These are phyloP conservation scores for Typhlichthys eigenmanni DNA, from an alignment of 2,797 vertebrate species.

Conservation along the genomic window DNA sequence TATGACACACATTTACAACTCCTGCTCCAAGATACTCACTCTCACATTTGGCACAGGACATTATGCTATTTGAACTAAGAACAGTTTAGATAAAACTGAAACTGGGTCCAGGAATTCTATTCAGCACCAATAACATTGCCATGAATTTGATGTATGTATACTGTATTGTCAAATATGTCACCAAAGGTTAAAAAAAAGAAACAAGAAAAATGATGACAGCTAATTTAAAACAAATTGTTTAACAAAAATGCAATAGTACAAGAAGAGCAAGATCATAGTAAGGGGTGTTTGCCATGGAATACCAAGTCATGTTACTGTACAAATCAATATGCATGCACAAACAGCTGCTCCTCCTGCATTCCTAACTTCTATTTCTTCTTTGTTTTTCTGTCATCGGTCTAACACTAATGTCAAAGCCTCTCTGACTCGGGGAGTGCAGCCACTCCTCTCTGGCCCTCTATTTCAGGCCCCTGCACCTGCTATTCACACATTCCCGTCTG, in stretches of 20 bases:
- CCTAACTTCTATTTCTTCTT: slow-evolving; percentile 32
- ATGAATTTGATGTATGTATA: slow-evolving; percentile 23
- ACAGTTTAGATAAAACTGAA: background rate
- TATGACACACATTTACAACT: background rate
- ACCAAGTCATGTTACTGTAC: background rate
- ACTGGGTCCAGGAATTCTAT: background rate
- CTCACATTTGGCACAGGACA: background rate
- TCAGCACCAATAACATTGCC: background rate
- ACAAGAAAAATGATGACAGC: background rate
- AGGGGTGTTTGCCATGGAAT: background rate
- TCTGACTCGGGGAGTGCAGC: slow-evolving; percentile 59
- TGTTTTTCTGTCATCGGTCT: slow-evolving; percentile 29
- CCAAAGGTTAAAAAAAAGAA: too few relatives aligned
- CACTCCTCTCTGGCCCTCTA: slow-evolving; percentile 62
- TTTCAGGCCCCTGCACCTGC: slow-evolving; percentile 78
- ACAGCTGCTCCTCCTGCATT: slow-evolving; percentile 18
- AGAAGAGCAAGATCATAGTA: background rate
- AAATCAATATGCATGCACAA: slow-evolving; percentile 6
- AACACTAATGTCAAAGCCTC: slow-evolving; percentile 39
- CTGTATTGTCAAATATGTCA: too few relatives aligned
- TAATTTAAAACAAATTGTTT: slow-evolving; percentile 11
- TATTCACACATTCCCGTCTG: slow-evolving; percentile 65
- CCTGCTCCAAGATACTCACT: background rate
- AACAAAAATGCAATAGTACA: slow-evolving; percentile 4
- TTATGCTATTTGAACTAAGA: too few relatives aligned